Conservation (phyloP, 1,140 invertebrate genomes). For the Ganaspis sp. region DNA sequence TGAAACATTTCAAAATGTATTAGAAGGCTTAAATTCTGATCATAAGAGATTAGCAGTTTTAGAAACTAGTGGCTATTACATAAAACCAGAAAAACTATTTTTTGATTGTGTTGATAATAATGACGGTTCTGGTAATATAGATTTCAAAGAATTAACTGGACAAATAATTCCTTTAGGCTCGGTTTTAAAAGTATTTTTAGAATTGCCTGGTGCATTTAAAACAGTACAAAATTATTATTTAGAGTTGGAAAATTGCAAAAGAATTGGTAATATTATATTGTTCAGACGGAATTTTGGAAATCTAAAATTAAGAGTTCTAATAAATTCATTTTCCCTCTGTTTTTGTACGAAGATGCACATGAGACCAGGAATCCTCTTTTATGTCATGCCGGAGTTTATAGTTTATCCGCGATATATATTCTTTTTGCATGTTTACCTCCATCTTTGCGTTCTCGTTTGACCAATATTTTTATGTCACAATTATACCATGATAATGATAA, state of each 20-base stretch:
- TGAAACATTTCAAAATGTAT: conserved; percentile 34
- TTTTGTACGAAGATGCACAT: too few relatives aligned
- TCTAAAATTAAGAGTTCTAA: too few relatives aligned
- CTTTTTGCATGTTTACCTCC: conserved; percentile 56
- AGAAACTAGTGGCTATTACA: conserved; percentile 30
- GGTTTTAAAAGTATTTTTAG: conserved; percentile 36
- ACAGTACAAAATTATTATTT: conserved; percentile 29
- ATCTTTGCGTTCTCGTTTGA: conserved; percentile 44
- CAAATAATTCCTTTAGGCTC: conserved; percentile 39
- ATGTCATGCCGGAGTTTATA: conserved; percentile 50
- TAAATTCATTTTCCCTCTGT: too few relatives aligned
- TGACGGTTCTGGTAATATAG: conserved; percentile 9
- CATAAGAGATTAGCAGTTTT: conserved; percentile 22
- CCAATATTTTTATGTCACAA: conserved; percentile 55
- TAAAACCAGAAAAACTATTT: conserved; percentile 26
- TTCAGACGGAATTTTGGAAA: conserved; percentile 37
- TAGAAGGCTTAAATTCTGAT: conserved; percentile 29
- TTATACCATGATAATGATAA: conserved; percentile 55
- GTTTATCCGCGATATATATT: conserved; percentile 57
- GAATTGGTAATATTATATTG: conserved; percentile 27
- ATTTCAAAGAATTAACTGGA: conserved; percentile 33
- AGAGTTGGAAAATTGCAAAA: conserved; percentile 29
- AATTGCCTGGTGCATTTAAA: conserved; percentile 29
- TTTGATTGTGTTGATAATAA: conserved; percentile 20
- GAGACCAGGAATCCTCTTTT: conserved; percentile 56